phyloP scores from a whole-genome alignment of 2,888 invertebrate genomes.

The Mylabris sibirica region DNA sequence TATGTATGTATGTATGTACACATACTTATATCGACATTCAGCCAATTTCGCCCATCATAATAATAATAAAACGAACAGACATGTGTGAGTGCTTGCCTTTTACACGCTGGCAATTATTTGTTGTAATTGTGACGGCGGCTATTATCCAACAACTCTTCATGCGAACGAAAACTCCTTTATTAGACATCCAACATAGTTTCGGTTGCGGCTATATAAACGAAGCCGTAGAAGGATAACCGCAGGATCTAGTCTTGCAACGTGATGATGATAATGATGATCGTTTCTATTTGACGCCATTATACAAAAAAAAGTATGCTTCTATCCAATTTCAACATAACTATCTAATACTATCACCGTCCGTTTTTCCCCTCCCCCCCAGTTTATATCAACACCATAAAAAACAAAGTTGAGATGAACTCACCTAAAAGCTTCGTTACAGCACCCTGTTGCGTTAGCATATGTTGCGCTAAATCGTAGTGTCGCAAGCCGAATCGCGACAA shows the following conservation, averaged over 20 bases:
- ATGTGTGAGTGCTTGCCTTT: slow-evolving; percentile 44
- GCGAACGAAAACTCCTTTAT: slow-evolving; percentile 14
- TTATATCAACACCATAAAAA: neutral
- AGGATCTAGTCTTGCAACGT: slow-evolving; percentile 16
- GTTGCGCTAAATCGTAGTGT: slow-evolving; percentile 90
- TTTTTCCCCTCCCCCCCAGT: too few species aligned
- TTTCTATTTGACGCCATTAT: slow-evolving; percentile 12
- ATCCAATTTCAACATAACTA: slow-evolving; percentile 8
- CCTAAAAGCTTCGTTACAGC: slow-evolving; percentile 90
- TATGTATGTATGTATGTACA: neutral
- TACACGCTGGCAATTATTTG: slow-evolving; percentile 42
- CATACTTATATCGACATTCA: slow-evolving; percentile 30
- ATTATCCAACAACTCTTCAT: slow-evolving; percentile 19
- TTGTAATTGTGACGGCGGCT: slow-evolving; percentile 31
- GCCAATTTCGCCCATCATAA: slow-evolving; percentile 45
- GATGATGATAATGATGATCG: slow-evolving; percentile 14
- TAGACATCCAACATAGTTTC: slow-evolving; percentile 11
- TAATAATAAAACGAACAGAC: slow-evolving; percentile 37
- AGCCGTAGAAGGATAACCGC: slow-evolving; percentile 14
- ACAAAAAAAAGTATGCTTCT: slow-evolving; percentile 2
- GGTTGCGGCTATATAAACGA: slow-evolving; percentile 11
- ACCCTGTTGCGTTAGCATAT: slow-evolving; percentile 90
- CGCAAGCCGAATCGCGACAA: slow-evolving; percentile 81
- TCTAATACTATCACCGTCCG: neutral
- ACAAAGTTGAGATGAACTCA: too few species aligned